Evolutionary conservation across 2,797 vertebrate genomes (phyloP), one percentile per base, ranked within the genome.

Genomic region (Argentina silus): DNA sequence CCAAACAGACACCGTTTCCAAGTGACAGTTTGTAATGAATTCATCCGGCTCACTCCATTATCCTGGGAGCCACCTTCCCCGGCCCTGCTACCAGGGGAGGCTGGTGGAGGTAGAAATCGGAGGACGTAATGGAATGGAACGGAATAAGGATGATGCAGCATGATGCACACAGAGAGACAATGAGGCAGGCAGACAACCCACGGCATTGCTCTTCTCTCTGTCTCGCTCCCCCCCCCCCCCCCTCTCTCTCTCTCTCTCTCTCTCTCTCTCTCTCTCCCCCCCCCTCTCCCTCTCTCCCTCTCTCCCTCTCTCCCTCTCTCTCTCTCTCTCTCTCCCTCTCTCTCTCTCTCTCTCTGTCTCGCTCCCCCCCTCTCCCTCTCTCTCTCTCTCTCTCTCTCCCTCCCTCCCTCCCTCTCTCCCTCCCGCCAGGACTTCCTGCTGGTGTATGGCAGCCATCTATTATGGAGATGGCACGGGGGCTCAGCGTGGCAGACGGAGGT

Each of bases 11-110:
- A 36, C 27, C 27, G 27, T 36, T 17, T 36, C 8, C n/a, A 9
- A 63, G 36, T 63, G 61, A 63, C 61, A 44, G 42, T 63, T 63
- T 63, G 15, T 36, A 12, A 63, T 63, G 42, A 44, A 44, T 17
- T 63, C 61, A 15, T 2, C 14, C 42, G 8, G 61, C 36, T 42
- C 36, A 7, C 36, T 15, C 42, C 42, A 63, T 6, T 27, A 57
- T 57, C 55, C 55, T 21, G 55, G 19, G 55, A 57, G 17, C 8
- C n/a, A 27, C 9, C 14, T 63, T 15, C 61, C 61, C 42, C 42
- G 27, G 27, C 27, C 27, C 27, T 4, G 27, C 27, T 36, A 36
- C 27, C 27, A 1, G 27, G 27, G 27, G 27, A 36, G 27, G 27
- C 27, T 36, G 27, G 27, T 36, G 27, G 1, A 36, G 27, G 27